phyloP scores from a whole-genome alignment of 1,140 invertebrate species.

The Apis mellifera region Amel_HAv3.1 CM009931.2:22678001-22678500 shows the following conservation, averaged over 20 bases:
- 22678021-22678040: constrained; percentile 80
- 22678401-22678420: not conserved
- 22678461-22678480: no score
- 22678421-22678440: no score
- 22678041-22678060: constrained; percentile 82
- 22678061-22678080: constrained; percentile 82
- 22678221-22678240: constrained; percentile 79
- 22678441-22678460: no score
- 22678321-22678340: not conserved
- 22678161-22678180: constrained; percentile 77
- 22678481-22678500: no score
- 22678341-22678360: not conserved
- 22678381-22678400: not conserved
- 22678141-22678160: constrained; percentile 75
- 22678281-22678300: constrained; percentile 24
- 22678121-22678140: constrained; percentile 81
- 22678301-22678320: constrained; percentile 5
- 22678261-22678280: constrained; percentile 52
- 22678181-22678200: constrained; percentile 76
- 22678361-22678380: no score
- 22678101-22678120: constrained; percentile 80
- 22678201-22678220: constrained; percentile 81
- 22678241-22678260: constrained; percentile 65
- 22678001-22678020: not conserved
- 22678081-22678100: constrained; percentile 79